A percentile compares a stretch with the other conserved stretches of the same genome.
Evolutionary conservation across 2,888 invertebrate genomes (phyloP).

Genomic region (Drosophila anceps): DNA sequence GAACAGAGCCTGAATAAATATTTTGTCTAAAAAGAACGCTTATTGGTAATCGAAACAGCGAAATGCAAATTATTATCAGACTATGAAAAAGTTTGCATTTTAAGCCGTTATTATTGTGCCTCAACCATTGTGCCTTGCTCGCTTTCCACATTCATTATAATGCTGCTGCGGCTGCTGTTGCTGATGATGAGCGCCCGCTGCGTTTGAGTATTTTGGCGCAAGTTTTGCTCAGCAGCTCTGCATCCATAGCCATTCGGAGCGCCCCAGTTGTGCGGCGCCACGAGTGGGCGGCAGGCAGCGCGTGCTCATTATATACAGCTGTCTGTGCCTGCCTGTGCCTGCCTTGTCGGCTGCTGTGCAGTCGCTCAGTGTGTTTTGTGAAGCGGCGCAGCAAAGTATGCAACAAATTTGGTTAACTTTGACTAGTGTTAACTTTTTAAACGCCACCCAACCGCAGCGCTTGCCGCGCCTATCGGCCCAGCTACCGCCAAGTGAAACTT

Average conservation of each 20-base stretch:
- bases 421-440: slow-evolving; percentile 79
- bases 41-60: slow-evolving; percentile 53
- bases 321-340: slow-evolving; percentile 14
- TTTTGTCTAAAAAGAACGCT: slow-evolving; percentile 21
- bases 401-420: slow-evolving; percentile 80
- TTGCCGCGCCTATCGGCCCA: slow-evolving; percentile 3
- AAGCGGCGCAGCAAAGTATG: slow-evolving; percentile 76
- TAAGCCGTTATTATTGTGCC: slow-evolving; percentile 62
- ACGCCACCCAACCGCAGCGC: slow-evolving; percentile 49
- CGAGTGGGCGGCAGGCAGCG: slow-evolving; percentile 24
- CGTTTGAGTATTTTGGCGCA: slow-evolving; percentile 72
- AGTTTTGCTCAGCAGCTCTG: slow-evolving; percentile 60
- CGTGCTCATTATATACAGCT: slow-evolving; percentile 71
- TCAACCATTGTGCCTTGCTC: slow-evolving; percentile 62
- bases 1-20: slow-evolving; percentile 34
- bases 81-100: slow-evolving; percentile 57
- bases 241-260: slow-evolving; percentile 48
- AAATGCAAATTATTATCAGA: slow-evolving; percentile 49
- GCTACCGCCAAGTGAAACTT: slow-evolving; percentile 42
- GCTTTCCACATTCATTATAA: slow-evolving; percentile 51
- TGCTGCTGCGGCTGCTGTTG: slow-evolving; percentile 31
- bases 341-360: slow-evolving; percentile 26
- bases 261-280: slow-evolving; percentile 64
- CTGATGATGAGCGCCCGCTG: slow-evolving; percentile 68
- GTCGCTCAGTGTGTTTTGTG: slow-evolving; percentile 71